These are phyloP conservation scores for Drosophila kanekoi DNA, from an alignment of 2,888 invertebrate genomes.

Conservation along the genomic window DNA sequence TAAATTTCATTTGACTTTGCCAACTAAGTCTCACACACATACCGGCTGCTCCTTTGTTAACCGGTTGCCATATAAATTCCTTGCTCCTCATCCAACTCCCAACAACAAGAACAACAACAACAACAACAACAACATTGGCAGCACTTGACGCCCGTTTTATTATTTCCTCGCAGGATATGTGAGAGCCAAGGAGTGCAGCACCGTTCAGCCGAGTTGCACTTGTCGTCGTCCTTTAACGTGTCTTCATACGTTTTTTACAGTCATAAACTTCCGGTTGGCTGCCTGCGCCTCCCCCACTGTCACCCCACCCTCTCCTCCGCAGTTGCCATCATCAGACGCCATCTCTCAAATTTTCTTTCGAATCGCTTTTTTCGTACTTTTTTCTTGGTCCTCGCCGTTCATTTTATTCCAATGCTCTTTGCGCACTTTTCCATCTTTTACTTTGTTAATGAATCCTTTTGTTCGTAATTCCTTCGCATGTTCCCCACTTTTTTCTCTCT, in stretches of 20 bases:
- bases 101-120: background rate
- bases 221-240: slow-evolving; percentile 44
- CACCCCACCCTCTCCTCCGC: background rate
- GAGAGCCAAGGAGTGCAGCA: slow-evolving; percentile 37
- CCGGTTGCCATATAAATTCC: slow-evolving; percentile 23
- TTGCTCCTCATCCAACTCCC: slow-evolving; percentile 3
- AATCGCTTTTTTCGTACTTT: slow-evolving; percentile 9
- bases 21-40: slow-evolving; percentile 30
- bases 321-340: background rate
- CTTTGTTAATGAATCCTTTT: slow-evolving; percentile 79
- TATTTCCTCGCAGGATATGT: slow-evolving; percentile 45
- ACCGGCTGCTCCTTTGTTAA: slow-evolving; percentile 36
- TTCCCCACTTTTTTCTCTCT: background rate
- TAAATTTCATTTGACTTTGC: slow-evolving; percentile 64
- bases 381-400: slow-evolving; percentile 24
- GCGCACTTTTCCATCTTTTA: slow-evolving; percentile 70
- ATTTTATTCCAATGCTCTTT: slow-evolving; percentile 61
- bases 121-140: slow-evolving; percentile 35
- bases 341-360: slow-evolving; percentile 36
- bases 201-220: slow-evolving; percentile 43
- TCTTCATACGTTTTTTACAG: slow-evolving; percentile 54
- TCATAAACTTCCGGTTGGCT: slow-evolving; percentile 74
- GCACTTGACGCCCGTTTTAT: slow-evolving; percentile 54
- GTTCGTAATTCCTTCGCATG: slow-evolving; percentile 64
- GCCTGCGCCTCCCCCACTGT: slow-evolving; percentile 21